Base-by-base conservation (phyloP, 2,797 vertebrate genomes). In the Acanthopagrus latus region DNA sequence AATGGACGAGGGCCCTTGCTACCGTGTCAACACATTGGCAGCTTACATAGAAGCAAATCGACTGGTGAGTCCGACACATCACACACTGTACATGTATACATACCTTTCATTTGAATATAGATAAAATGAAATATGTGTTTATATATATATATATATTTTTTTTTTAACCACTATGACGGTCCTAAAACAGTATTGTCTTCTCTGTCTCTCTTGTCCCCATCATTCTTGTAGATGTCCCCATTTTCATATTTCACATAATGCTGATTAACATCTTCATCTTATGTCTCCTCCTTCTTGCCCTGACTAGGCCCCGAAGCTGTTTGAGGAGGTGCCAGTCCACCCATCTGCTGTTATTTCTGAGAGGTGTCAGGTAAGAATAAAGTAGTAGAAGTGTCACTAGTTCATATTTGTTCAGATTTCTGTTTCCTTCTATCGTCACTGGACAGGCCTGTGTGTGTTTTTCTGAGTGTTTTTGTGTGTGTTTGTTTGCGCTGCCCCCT, bases 31-130 rank as follows among this genome's bases (percentile, higher is more conserved):
- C 89, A 99, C 97, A 2, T 94, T 99, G 5, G 97, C 96, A 5
- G 95, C 97, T 48, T 99, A 98, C 86, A 97, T 99, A 59, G 98
- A 99, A 83, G 98, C 98, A 51, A 99, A 99, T 91, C 94, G 96
- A 72, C 95, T 97, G 96, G 98, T 99, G 86, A 96, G 96, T 79
- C 18, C 0, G 7, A 68, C 43, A 33, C 33, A 33, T 33, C 33
- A 33, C 33, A 33, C 8, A 8, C 33, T 4, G 10, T 18, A 4
- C 17, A 70, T 13, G 27, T 58, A 11, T n/a, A 14, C 13, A 17
- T 48, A 4, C 12, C 23, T 63, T 59, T 56, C 8, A n/a, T 38
- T 33, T 33, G 7, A 33, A 5, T 33, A 33, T 1, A 33, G 29
- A 33, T 33, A 7, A 7, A 33, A 33, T 33, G 5, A 33, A 33